Evolutionary conservation across 2,113 vertebrate species (phyloP), one percentile per base, ranked within the genome.

Genomic region (Calidris pygmaea): DNA sequence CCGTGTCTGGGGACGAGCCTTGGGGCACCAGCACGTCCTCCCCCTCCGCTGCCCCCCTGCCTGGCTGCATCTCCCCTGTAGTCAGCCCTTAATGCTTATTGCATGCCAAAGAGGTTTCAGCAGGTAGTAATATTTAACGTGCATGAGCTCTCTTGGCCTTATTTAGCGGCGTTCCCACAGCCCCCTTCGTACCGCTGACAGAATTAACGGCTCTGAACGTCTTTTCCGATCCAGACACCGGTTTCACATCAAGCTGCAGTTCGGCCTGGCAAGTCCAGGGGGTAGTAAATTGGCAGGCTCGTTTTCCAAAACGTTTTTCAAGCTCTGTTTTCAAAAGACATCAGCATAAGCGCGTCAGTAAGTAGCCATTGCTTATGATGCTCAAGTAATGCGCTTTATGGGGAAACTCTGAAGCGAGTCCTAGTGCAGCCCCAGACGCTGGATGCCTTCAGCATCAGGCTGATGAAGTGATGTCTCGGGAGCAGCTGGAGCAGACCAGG

Each of bases 231-330:
- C 91, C 93, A 95, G 67, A 26, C 74, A 47, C 30, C 2, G 1
- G 27, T 59, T 93, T 95, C 52, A 3, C 50, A 56, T 77, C 75
- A 86, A 93, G 67, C 87, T 91, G 56, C 67, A 30, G n/a, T 80
- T 89, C 72, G 71, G 20, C 60, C 93, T 96, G 93, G 95, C 93
- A 92, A 89, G 72, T 96, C 65, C 50, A 73, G 87, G 74, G 80
- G 58, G 14, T 59, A 37, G 66, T 65, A 79, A 95, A 95, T 81
- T 62, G 80, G 21, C 70, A 39, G 73, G 45, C 89, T 89, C 43
- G 70, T 94, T 93, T 96, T 93, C 86, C 83, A 62, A 88, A 71
- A 62, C 0, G 0, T 80, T 91, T 85, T 87, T 72, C 73, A 82
- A 88, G 68, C 74, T 85, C 68, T 39, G 41, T 87, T 93, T 91